These are phyloP conservation scores for Apis dorsata DNA, from an alignment of 1,140 invertebrate species.

Conservation along the genomic window DNA sequence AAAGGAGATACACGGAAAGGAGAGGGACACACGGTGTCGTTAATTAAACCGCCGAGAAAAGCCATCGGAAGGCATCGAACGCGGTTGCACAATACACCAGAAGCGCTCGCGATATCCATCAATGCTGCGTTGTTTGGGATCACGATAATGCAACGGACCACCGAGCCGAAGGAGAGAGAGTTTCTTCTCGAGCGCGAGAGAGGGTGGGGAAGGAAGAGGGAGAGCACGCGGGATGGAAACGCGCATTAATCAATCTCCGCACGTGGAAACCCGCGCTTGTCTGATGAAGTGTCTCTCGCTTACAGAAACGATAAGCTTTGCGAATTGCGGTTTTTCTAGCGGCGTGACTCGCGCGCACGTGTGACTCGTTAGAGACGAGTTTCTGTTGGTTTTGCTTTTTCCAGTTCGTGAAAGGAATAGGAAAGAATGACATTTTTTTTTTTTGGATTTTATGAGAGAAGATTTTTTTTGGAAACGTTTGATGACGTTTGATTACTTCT, in stretches of 20 bases:
- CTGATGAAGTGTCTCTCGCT: conserved; percentile 45
- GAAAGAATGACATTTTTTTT: background rate
- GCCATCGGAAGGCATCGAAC: conserved; percentile 54
- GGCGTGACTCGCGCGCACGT: background rate
- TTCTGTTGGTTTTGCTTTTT: background rate
- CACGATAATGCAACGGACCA: conserved; percentile 65
- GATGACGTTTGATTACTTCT: too few relatives aligned
- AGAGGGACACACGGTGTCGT: background rate
- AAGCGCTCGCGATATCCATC: conserved; percentile 65
- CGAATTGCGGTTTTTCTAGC: conserved; percentile 33
- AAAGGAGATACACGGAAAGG: background rate
- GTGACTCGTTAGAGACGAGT: background rate
- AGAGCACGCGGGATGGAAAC: conserved; percentile 57
- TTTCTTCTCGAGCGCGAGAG: conserved; percentile 49
- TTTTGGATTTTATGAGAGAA: too few relatives aligned
- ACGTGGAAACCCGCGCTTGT: conserved; percentile 57
- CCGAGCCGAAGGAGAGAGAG: conserved; percentile 52
- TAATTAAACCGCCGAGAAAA: conserved; percentile 57
- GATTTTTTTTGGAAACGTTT: too few relatives aligned
- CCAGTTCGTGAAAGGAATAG: background rate
- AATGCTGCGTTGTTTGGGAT: conserved; percentile 60
- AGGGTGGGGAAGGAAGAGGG: background rate
- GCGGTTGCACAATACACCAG: conserved; percentile 64
- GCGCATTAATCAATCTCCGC: conserved; percentile 67
- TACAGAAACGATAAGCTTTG: conserved; percentile 46